Base-by-base conservation (phyloP, 2,888 invertebrate species). In the Temnothorax ravouxi region DNA sequence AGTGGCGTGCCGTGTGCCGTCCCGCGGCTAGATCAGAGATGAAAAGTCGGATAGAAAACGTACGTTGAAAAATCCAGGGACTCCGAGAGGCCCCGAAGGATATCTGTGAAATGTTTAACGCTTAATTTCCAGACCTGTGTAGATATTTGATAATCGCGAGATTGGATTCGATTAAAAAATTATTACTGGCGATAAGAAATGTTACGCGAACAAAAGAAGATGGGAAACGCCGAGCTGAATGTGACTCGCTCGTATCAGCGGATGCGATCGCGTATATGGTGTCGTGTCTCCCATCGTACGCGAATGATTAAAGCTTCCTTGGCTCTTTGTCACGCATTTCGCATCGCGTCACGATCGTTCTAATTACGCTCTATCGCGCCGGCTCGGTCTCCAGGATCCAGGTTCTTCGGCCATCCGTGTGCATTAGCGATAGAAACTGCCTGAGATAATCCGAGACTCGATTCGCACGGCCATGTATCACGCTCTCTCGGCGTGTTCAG, bases 391-490 rank as follows among this genome's bases (percentile, higher is more conserved):
- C 71, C 47, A 5, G 56, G 56, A 54, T 44, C 34, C 75, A 52
- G 52, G 41, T 41, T 71, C 79, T 71, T 59, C 34, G 47, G 34
- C 56, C 21, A 71, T 3, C n/a, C 34, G 29, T 21, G 29, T 15
- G 59, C 54, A 59, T 38, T 50, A 50, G 47, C 79, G 79, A 80
- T 80, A 80, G 79, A 59, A 61, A 71, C 59, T 38, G 72, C 79
- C 72, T 71, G 79, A 80, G 79, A 80, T 80, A 80, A 80, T 71
- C 59, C 59, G 59, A 38, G 72, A 38, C 79, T 80, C 79, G 79
- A 80, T 71, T 80, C 79, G 72, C 79, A 80, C 79, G 79, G 47
- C 47, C 72, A 71, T 80, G 79, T 80, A 50, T 80, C 79, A 71
- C 47, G 79, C 59, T 71, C 47, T 79, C 79, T 80, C 79, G 71